Base-by-base conservation (phyloP, 2,797 vertebrate genomes). In the Sebastes vulpes region DNA sequence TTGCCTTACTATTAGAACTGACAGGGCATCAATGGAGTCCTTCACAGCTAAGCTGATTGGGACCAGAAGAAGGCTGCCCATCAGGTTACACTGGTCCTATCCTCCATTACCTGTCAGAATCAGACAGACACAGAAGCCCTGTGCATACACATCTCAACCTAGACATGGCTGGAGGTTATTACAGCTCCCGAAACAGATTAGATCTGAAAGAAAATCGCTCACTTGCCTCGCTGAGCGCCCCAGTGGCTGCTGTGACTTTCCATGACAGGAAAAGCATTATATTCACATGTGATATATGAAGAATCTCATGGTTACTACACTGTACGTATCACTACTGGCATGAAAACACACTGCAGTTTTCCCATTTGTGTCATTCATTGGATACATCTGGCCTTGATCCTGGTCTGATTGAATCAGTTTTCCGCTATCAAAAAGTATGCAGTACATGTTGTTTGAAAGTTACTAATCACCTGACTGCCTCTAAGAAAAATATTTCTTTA, bases 401-500 rank as follows among this genome's bases (percentile, higher is more conserved):
- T 23, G 59, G 35, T 20, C 57, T 84, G 46, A 69, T 77, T 68
- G 7, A 81, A 72, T 84, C 66, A n/a, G 25, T 26, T 52, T 46
- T 77, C 50, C 31, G 11, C 57, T 53, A 70, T 75, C 35, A 61
- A 75, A 46, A 59, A 59, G 9, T 46, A 54, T 75, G 58, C 53
- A 80, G 31, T 26, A 48, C 48, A 59, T 9, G 18, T 21, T 77
- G 79, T 81, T 89, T 91, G 35, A 81, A 82, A 84, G 46, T 54
- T 75, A 72, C 46, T 79, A 82, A 88, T 87, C 70, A 28, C 64
- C 35, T 63, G 16, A 50, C 35, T 74, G 81, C 25, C 61, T 9
- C 3, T 6, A 81, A 75, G 61, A 54, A 68, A 86, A 91, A 82
- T 80, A 80, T 86, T 84, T 86, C 20, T 80, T 79, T 75, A 79